Conservation (phyloP, 2,113 vertebrate species). For the Eleginops maclovinus region DNA sequence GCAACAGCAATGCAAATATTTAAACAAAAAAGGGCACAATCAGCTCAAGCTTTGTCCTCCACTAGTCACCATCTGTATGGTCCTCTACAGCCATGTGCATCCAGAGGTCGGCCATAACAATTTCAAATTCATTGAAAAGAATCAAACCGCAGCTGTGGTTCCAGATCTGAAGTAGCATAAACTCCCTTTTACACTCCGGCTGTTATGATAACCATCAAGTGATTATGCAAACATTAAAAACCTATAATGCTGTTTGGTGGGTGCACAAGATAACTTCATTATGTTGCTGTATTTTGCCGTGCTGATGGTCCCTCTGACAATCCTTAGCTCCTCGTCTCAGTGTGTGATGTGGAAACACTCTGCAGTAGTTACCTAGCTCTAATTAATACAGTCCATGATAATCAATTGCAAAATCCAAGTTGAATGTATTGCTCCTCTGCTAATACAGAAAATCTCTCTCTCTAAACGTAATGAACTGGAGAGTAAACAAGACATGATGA, state of each 20-base stretch:
- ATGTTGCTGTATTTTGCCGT: constrained; percentile 12
- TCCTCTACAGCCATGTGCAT: neutral
- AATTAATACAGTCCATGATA: constrained; percentile 53
- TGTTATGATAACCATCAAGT: constrained; percentile 37
- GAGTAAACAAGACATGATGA: constrained; percentile 1
- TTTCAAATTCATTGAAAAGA: neutral
- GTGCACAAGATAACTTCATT: constrained; percentile 40
- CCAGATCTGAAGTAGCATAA: constrained; percentile 13
- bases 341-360: constrained; percentile 24
- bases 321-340: constrained; percentile 10
- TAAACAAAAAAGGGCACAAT: neutral
- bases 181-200: constrained; percentile 7
- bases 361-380: constrained; percentile 22
- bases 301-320: constrained; percentile 12
- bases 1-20: neutral
- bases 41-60: neutral
- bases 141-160: constrained; percentile 26
- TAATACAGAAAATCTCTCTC: constrained; percentile 28
- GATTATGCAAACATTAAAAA: constrained; percentile 61
- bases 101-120: neutral
- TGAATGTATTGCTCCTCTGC: constrained; percentile 34
- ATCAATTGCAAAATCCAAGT: constrained; percentile 31
- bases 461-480: constrained; percentile 22
- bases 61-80: neutral
- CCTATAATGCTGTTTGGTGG: constrained; percentile 27